Evolutionary conservation across 2,113 vertebrate species (phyloP), one percentile per base, ranked within the genome.

Genomic region (Geococcyx californianus): DNA sequence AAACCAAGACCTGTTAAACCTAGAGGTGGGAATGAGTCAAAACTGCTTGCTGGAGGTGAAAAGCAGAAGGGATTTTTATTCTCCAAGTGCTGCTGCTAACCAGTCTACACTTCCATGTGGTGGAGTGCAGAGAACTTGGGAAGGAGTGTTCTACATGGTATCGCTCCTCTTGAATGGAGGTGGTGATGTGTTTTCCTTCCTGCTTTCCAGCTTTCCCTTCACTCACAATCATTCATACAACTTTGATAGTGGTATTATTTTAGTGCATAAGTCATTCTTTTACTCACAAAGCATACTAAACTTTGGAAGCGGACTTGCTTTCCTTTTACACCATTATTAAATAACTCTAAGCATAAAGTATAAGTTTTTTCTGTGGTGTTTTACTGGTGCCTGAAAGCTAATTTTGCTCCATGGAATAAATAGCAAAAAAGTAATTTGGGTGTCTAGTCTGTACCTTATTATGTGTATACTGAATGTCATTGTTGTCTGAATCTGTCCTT

Each of bases 61-160:
- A 81, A 62, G 25, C 55, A 68, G 40, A 17, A 34, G 31, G 31
- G 26, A 42, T 34, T 68, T 80, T 47, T 67, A 19, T 54, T 60
- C 12, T 56, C 3, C 8, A 60, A 55, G 26, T 36, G 49, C 21
- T 42, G 26, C 21, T 68, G 42, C 34, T 74, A 16, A 74, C 21
- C 0, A 4, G 2, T 51, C 28, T 2, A 1, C 63, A 26, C 5
- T 56, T 75, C 8, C n/a, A 3, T 59, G 18, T 45, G 11, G 20
- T 82, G 38, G 25, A 36, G 10, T 66, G 20, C 1, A 1, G 31
- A 42, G 29, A 47, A 54, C 12, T 70, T 64, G 38, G 10, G 33
- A 63, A 16, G 18, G 6, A 45, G 51, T 66, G 14, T 66, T 64
- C 12, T 59, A 34, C 17, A 12, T 23, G 52, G 26, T 17, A 19